Evolutionary conservation across 2,797 vertebrate species (phyloP).

Genomic region (Eulemur mongoz): DNA sequence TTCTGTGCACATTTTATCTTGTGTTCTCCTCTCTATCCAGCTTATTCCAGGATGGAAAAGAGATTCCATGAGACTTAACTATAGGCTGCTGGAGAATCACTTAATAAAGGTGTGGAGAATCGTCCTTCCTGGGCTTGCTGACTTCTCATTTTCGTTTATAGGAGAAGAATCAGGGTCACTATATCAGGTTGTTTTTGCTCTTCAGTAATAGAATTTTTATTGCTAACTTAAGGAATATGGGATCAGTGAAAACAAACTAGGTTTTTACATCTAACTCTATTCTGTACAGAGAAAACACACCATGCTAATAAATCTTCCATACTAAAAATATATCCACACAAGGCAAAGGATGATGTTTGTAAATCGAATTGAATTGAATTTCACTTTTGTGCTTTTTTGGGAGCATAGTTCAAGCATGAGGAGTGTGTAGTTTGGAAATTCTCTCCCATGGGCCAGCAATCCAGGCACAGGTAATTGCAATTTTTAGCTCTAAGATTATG

Average conservation of each 20-base stretch:
- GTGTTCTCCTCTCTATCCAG: neutral
- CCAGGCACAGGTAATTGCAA: neutral
- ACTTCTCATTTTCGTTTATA: neutral
- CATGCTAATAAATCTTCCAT: slow-evolving; percentile 38
- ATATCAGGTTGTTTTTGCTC: slow-evolving; percentile 14
- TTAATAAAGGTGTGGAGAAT: neutral
- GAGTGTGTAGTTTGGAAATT: neutral
- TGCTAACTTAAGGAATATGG: slow-evolving; percentile 43
- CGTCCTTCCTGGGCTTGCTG: neutral
- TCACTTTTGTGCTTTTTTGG: slow-evolving; percentile 19
- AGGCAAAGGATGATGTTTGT: slow-evolving; percentile 47
- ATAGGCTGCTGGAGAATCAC: neutral
- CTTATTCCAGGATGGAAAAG: neutral
- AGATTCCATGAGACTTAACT: neutral
- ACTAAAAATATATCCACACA: neutral
- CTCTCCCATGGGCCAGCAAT: neutral
- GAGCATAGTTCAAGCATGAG: neutral
- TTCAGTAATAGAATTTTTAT: slow-evolving; percentile 50
- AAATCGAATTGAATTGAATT: slow-evolving; percentile 46
- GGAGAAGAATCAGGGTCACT: neutral
- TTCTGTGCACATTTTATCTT: neutral
- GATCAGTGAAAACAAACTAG: slow-evolving; percentile 20
- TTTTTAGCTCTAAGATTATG: slow-evolving; percentile 25
- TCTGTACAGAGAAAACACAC: neutral
- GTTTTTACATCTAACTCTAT: slow-evolving; percentile 26